phyloP scores from a whole-genome alignment of 2,797 vertebrate genomes.

The Cephalopachus bancanus region DNA sequence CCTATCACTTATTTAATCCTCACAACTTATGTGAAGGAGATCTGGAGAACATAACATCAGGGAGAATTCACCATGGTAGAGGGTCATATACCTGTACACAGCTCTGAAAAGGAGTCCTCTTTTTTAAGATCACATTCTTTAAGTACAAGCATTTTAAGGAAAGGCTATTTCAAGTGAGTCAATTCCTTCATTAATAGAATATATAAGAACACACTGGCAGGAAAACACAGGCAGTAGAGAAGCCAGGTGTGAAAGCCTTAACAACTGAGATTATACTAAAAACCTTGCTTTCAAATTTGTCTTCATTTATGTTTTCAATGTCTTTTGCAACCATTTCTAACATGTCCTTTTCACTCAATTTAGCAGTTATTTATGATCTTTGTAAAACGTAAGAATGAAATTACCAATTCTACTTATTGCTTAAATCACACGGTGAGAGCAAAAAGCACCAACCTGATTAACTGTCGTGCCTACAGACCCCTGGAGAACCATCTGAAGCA shows the following conservation, averaged over 20 bases:
- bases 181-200: slow-evolving; percentile 20
- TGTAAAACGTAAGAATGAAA: neutral
- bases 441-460: slow-evolving; percentile 93
- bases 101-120: slow-evolving; percentile 32
- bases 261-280: neutral
- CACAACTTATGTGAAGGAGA: neutral
- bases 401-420: neutral
- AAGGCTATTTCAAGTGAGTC: slow-evolving; percentile 43
- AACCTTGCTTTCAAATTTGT: neutral
- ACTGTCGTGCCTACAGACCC: slow-evolving; percentile 99
- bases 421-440: neutral
- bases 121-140: slow-evolving; percentile 1
- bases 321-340: neutral
- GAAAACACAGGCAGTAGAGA: neutral
- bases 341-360: neutral
- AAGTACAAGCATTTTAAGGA: neutral
- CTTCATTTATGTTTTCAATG: neutral
- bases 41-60: neutral
- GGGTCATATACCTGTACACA: neutral
- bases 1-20: slow-evolving; percentile 5
- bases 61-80: neutral
- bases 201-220: neutral
- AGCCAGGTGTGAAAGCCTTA: neutral
- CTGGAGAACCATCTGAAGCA: slow-evolving; percentile 99
- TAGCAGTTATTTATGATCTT: neutral